These are phyloP conservation scores for Junonia oenone DNA, from an alignment of 2,888 invertebrate species.

Conservation along the genomic window DNA sequence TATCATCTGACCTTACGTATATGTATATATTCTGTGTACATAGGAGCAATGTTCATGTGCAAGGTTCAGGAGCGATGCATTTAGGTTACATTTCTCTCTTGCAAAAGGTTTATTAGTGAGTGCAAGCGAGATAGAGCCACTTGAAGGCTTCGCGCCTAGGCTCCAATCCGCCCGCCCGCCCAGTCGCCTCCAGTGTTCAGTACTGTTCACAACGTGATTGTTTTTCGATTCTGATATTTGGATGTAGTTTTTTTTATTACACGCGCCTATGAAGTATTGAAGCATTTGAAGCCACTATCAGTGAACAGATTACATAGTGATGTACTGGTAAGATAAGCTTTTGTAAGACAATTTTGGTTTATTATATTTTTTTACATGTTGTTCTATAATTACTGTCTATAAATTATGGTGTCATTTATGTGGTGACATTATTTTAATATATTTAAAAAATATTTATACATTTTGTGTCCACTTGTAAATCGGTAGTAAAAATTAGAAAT, in stretches of 20 bases:
- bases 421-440: neutral
- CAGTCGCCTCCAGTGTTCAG: slow-evolving; percentile 59
- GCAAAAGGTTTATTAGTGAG: slow-evolving; percentile 33
- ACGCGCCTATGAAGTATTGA: neutral
- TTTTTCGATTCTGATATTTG: slow-evolving; percentile 5
- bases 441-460: too few relatives aligned
- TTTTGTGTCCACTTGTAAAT: neutral
- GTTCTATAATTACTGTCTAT: slow-evolving; percentile 1
- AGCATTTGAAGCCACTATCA: neutral
- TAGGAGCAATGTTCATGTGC: slow-evolving; percentile 42
- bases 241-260: slow-evolving; percentile 7
- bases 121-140: slow-evolving; percentile 52
- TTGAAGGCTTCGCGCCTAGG: slow-evolving; percentile 56
- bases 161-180: slow-evolving; percentile 67
- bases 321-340: slow-evolving; percentile 14
- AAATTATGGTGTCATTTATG: neutral
- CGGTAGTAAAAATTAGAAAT: too few relatives aligned
- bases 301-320: neutral
- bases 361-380: neutral
- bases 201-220: slow-evolving; percentile 43
- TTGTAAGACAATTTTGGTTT: neutral
- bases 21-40: slow-evolving; percentile 6
- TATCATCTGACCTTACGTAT: slow-evolving; percentile 4
- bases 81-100: slow-evolving; percentile 46
- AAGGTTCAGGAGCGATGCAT: slow-evolving; percentile 51